These are phyloP conservation scores for Coranthus polyacanthus DNA, from an alignment of 2,797 vertebrate genomes.

Conservation along the genomic window DNA sequence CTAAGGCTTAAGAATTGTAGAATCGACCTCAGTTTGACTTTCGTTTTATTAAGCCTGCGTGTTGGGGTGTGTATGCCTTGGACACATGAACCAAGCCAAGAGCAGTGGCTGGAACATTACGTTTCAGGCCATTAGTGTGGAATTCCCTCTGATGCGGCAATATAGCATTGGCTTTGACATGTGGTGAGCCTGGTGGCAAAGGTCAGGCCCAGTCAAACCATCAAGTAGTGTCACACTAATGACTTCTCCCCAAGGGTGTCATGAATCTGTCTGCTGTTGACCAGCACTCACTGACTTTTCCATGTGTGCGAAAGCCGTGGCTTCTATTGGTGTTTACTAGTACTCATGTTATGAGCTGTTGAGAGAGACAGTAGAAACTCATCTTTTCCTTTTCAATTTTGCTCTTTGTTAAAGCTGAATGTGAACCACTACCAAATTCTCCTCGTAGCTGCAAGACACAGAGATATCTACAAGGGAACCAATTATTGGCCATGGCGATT, in stretches of 20 bases:
- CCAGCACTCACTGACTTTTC: constrained; percentile 26
- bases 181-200: constrained; percentile 64
- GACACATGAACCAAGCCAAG: constrained; percentile 38
- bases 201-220: constrained; percentile 68
- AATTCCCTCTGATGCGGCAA: constrained; percentile 70
- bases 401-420: constrained; percentile 13
- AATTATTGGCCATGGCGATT: too few relatives aligned
- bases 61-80: constrained; percentile 23
- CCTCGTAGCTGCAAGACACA: constrained; percentile 1
- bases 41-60: constrained; percentile 32
- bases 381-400: constrained; percentile 25
- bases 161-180: constrained; percentile 68
- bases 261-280: constrained; percentile 59
- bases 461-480: constrained; percentile 6
- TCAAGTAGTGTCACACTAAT: constrained; percentile 64
- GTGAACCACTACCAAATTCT: constrained; percentile 24
- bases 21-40: constrained; percentile 10
- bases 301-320: constrained; percentile 37
- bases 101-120: constrained; percentile 23
- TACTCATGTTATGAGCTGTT: neutral
- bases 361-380: neutral
- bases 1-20: constrained; percentile 16
- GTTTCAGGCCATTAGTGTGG: constrained; percentile 68
- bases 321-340: constrained; percentile 40
- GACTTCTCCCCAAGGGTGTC: constrained; percentile 63